These are phyloP conservation scores for Coenonympha arcania DNA, from an alignment of 2,888 invertebrate species.

Conservation along the genomic window DNA sequence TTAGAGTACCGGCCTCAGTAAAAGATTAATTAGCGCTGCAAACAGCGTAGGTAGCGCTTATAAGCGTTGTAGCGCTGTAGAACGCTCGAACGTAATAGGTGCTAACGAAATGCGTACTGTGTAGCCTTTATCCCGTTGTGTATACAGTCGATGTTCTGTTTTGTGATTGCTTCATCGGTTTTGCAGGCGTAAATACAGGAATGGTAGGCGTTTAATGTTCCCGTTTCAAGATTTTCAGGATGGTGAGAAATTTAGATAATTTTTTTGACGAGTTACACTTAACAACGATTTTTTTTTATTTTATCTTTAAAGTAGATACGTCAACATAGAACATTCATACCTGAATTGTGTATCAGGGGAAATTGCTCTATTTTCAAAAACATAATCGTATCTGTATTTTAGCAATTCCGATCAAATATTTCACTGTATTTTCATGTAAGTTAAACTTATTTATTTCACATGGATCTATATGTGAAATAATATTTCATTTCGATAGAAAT, in stretches of 20 bases:
- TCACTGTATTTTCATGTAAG: too few species aligned
- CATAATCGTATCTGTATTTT: too few species aligned
- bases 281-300: too few species aligned
- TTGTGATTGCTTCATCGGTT: not conserved
- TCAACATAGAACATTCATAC: too few species aligned
- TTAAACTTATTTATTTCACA: too few species aligned
- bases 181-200: constrained; percentile 26
- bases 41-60: constrained; percentile 57
- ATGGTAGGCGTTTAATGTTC: constrained; percentile 35
- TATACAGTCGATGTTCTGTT: constrained; percentile 1
- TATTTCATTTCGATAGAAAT: too few species aligned
- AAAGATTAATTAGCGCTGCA: constrained; percentile 69
- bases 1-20: constrained; percentile 55
- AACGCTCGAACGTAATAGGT: constrained; percentile 36
- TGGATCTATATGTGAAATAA: too few species aligned
- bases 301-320: too few species aligned
- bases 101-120: constrained; percentile 16
- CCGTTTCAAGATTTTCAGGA: constrained; percentile 37
- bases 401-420: too few species aligned
- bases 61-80: constrained; percentile 42
- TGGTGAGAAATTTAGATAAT: constrained; percentile 25
- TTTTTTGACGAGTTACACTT: constrained; percentile 20
- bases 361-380: too few species aligned
- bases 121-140: constrained; percentile 25
- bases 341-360: too few species aligned